Evolutionary conservation across 2,888 invertebrate genomes (phyloP), one percentile per base, ranked within the genome.

Genomic region (Celastrina argiolus): DNA sequence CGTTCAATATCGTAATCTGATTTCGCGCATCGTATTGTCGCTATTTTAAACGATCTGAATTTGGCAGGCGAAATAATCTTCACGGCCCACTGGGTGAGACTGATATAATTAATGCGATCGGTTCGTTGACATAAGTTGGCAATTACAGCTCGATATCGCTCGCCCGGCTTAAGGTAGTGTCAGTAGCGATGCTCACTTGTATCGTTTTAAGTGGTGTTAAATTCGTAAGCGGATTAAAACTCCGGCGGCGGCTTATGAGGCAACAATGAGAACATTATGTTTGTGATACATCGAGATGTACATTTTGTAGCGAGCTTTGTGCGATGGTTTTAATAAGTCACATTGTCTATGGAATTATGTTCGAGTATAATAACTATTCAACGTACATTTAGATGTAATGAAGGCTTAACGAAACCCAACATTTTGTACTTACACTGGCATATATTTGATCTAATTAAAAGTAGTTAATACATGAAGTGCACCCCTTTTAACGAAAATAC

Each of bases 31-130:
- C 81, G 80, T 77, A 83, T 83, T 84, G 81, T 81, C 81, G 72
- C 72, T 71, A 69, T 73, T 73, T 73, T 72, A 74, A 74, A 74
- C 73, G 76, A 71, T 71, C 79, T 85, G 83, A 82, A 81, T 83
- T 83, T 83, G 83, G 83, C 84, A 83, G 81, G 74, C 78, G 81
- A 82, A 85, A 84, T 84, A 84, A 87, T 86, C 83, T 85, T 83
- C 79, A 81, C 85, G 81, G 77, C 76, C 80, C 78, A 79, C 71
- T 79, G 83, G 76, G 76, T 76, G 77, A 77, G 74, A 71, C 77
- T 81, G 81, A 82, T 86, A 82, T 86, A 83, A 87, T 80, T 81
- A 80, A 84, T 83, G 78, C 80, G 83, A 84, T 85, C 78, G 81
- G 78, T 76, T 74, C 78, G 75, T 74, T 76, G 81, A 88, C 87